These are phyloP conservation scores for Griposia aprilina DNA, from an alignment of 2,888 invertebrate species.

Conservation along the genomic window DNA sequence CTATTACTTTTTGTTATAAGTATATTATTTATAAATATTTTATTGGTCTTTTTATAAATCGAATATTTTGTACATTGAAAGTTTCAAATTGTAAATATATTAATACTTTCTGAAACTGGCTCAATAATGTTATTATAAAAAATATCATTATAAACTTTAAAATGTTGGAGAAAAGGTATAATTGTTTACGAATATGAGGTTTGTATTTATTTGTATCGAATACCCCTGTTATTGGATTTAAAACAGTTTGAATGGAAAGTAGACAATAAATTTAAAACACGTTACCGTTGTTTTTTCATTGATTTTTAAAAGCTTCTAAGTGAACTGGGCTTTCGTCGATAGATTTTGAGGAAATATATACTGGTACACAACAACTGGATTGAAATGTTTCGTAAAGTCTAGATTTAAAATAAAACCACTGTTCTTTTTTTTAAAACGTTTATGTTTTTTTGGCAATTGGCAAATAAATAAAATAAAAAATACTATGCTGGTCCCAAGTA, in stretches of 20 bases:
- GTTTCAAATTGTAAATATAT: constrained; percentile 58
- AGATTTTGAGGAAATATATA: constrained; percentile 4
- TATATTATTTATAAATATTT: constrained; percentile 11
- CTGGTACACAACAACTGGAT: background rate
- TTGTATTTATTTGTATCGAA: constrained; percentile 46
- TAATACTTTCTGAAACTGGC: constrained; percentile 60
- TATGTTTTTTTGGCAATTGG: background rate
- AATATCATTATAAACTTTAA: constrained; percentile 40
- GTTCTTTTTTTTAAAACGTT: no score
- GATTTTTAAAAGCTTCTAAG: constrained; percentile 20
- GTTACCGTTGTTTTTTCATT: background rate
- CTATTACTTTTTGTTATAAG: background rate
- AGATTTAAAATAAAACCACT: background rate
- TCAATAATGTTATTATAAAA: constrained; percentile 52
- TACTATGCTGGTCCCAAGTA: no score
- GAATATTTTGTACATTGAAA: constrained; percentile 30
- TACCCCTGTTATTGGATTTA: constrained; percentile 43
- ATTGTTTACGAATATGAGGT: constrained; percentile 43
- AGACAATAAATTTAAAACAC: constrained; percentile 51
- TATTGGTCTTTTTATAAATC: constrained; percentile 3
- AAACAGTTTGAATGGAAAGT: constrained; percentile 44
- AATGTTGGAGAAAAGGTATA: constrained; percentile 26
- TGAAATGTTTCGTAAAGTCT: background rate
- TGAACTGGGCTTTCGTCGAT: background rate
- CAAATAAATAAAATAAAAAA: background rate